Base-by-base conservation (phyloP, 2,888 invertebrate genomes). In the Zaprionus obscuricornis region DNA sequence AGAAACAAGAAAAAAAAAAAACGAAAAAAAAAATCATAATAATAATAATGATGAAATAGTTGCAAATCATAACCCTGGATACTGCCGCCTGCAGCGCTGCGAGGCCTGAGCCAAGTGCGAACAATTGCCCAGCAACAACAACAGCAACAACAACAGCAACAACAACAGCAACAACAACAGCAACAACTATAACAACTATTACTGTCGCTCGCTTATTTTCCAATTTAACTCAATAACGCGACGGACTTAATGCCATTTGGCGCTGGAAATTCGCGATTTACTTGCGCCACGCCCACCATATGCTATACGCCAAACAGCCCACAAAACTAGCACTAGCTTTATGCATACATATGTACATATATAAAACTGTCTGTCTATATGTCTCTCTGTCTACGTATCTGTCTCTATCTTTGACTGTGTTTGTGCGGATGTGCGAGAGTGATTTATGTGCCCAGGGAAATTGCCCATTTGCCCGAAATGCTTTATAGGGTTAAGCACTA, bases 191-290 rank as follows among this genome's bases (percentile, higher is more conserved):
- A 66, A 60, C 60, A 72, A 72, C 69, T 62, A 26, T 62, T 63
- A 68, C 59, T 76, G 83, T 83, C 65, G 83, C 71, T 71, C 74
- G 86, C 87, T 87, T 87, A 87, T 87, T 87, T 87, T 87, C 75
- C 85, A 87, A 87, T 87, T 87, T 86, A 86, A 87, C 85, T 87
- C 84, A 87, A 87, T 87, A 86, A 85, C 77, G 74, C 70, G 72
- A 66, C 68, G 64, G 78, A 71, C 69, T 84, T 85, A 87, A 86
- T 84, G 73, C 65, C 79, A 86, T 86, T 87, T 87, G 79, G 60
- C 66, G 68, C 76, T 83, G 82, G 66, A 82, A 85, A 82, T 82
- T 82, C 74, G 72, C 76, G 72, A 76, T 79, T 82, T 79, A 70
- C 69, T 69, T 50, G 31, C 49, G 56, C 40, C 69, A 71, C 75